Evolutionary conservation across 2,888 invertebrate genomes (phyloP).

Genomic region (Tetrapedia diversipes): DNA sequence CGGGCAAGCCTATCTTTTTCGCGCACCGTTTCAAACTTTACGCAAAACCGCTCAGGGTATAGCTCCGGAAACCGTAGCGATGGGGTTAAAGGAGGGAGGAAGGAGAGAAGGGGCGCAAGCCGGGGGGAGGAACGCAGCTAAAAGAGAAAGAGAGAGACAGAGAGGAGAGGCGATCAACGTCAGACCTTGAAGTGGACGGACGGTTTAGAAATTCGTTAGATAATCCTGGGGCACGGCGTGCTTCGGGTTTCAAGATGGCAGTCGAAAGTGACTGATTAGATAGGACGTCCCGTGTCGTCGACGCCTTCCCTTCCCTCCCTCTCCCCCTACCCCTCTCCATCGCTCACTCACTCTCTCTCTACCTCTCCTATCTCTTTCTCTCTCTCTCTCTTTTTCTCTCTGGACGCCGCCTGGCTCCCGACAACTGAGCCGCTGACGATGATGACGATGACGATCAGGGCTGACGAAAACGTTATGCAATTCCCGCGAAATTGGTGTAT

Average conservation of each 20-base stretch:
- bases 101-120: constrained; percentile 13
- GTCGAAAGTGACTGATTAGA: constrained; percentile 80
- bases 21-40: constrained; percentile 65
- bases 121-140: constrained; percentile 9
- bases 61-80: too few relatives aligned
- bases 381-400: constrained; percentile 10
- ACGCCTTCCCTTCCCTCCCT: too few relatives aligned
- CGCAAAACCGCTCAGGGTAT: constrained; percentile 45
- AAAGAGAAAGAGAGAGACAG: constrained; percentile 19
- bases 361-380: too few relatives aligned
- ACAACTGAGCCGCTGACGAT: not conserved
- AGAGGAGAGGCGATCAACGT: constrained; percentile 28
- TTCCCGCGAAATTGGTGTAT: constrained; percentile 67
- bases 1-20: constrained; percentile 53
- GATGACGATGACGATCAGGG: constrained; percentile 7
- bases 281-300: constrained; percentile 72
- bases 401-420: not conserved
- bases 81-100: too few relatives aligned
- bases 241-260: constrained; percentile 79
- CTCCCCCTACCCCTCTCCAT: too few relatives aligned
- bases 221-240: constrained; percentile 61
- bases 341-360: too few relatives aligned
- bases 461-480: constrained; percentile 53
- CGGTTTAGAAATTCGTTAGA: constrained; percentile 72
- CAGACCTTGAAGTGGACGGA: constrained; percentile 59